Evolutionary conservation across 2,888 invertebrate genomes (phyloP).

Genomic region (Coronaproctus castanopsis): DNA sequence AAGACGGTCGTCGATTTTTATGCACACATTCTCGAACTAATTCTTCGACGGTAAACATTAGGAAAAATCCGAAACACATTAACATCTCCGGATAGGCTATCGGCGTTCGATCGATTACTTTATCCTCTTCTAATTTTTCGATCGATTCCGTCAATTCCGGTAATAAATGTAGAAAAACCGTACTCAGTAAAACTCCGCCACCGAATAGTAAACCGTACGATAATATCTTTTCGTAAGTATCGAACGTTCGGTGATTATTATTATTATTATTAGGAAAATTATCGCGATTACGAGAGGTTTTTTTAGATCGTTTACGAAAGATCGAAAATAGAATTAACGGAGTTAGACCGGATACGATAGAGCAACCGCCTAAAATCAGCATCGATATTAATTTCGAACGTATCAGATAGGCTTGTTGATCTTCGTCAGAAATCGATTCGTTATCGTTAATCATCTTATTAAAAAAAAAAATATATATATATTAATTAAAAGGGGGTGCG

Average conservation of each 20-base stretch:
- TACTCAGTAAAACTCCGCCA: slow-evolving; percentile 41
- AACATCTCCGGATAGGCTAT: slow-evolving; percentile 21
- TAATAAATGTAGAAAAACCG: slow-evolving; percentile 40
- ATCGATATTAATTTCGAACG: neutral
- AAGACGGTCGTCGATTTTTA: no score
- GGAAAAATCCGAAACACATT: slow-evolving; percentile 32
- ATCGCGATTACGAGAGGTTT: no score
- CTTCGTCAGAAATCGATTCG: no score
- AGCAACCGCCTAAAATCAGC: neutral
- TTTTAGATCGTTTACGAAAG: neutral
- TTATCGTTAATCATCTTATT: neutral
- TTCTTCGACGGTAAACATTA: slow-evolving; percentile 42
- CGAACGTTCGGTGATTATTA: neutral
- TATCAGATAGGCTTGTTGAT: neutral
- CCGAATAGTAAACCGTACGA: slow-evolving; percentile 33
- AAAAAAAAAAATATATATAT: no score
- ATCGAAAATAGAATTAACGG: neutral
- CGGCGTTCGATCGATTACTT: slow-evolving; percentile 18
- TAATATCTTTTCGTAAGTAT: slow-evolving; percentile 8
- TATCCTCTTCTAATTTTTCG: slow-evolving; percentile 28
- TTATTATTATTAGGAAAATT: no score
- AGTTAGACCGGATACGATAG: neutral
- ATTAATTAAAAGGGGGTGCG: no score
- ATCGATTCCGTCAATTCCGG: slow-evolving; percentile 40
- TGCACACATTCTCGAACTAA: slow-evolving; percentile 29